Evolutionary conservation across 2,113 vertebrate genomes (phyloP).

Genomic region (Calidris pygmaea): DNA sequence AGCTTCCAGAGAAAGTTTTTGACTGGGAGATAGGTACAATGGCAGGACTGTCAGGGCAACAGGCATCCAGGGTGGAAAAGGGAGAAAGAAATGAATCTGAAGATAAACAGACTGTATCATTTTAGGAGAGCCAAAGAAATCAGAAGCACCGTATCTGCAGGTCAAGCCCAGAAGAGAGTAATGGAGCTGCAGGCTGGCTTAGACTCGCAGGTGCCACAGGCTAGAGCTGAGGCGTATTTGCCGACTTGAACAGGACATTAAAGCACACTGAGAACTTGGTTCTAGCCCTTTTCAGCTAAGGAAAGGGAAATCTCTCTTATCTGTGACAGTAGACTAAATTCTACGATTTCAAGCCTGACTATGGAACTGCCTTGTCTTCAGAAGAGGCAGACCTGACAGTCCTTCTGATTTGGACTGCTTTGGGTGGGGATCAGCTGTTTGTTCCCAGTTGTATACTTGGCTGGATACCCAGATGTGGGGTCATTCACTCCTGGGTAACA

Average conservation of each 20-base stretch:
- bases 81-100: neutral
- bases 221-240: neutral
- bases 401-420: neutral
- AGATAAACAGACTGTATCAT: neutral
- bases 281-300: neutral
- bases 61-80: neutral
- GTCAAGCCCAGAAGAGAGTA: neutral
- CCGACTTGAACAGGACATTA: neutral
- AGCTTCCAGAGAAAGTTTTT: neutral
- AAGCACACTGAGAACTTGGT: neutral
- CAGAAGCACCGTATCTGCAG: neutral
- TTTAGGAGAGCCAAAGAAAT: neutral
- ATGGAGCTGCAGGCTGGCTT: neutral
- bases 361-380: neutral
- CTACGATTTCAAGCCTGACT: neutral
- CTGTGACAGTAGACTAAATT: neutral
- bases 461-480: neutral
- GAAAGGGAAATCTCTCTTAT: neutral
- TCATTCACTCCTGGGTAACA: neutral
- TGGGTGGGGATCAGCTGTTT: neutral
- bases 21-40: neutral
- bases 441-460: neutral
- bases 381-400: neutral
- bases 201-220: neutral
- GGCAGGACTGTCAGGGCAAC: neutral